These are phyloP conservation scores for Blomia tropicalis DNA, from an alignment of 2,888 invertebrate genomes.

Conservation along the genomic window DNA sequence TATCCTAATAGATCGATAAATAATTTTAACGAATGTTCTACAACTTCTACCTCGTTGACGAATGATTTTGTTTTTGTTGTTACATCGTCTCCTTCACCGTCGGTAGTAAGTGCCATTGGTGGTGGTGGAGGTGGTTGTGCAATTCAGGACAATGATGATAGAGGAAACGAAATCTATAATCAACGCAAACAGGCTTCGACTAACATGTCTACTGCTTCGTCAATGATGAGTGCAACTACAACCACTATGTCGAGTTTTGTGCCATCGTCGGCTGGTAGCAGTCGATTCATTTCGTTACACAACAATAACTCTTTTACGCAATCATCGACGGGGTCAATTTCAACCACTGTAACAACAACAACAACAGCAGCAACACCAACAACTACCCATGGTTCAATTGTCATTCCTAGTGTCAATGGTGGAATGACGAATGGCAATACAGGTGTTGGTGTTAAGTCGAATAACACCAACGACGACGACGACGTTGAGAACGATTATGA, in stretches of 20 bases:
- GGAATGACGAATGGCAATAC: not conserved
- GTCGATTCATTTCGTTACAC: constrained; percentile 6
- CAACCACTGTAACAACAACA: too few species aligned
- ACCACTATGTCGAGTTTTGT: not conserved
- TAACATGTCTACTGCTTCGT: too few species aligned
- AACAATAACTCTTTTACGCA: not conserved
- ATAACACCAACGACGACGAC: not conserved
- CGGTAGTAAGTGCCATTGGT: not conserved
- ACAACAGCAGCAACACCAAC: not conserved
- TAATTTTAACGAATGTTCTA: not conserved
- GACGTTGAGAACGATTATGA: constrained; percentile 5
- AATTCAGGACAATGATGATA: not conserved
- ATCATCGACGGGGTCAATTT: not conserved
- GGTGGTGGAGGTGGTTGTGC: not conserved
- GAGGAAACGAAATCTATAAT: not conserved
- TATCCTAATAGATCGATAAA: not conserved
- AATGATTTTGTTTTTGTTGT: not conserved
- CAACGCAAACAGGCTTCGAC: not conserved
- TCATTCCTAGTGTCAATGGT: not conserved
- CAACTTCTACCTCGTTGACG: not conserved
- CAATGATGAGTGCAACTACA: not conserved
- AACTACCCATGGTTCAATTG: not conserved
- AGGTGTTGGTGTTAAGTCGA: not conserved
- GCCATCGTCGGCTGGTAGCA: not conserved
- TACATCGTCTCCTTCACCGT: not conserved